Conservation (phyloP, 2,113 vertebrate genomes). For the Xenopus borealis region DNA sequence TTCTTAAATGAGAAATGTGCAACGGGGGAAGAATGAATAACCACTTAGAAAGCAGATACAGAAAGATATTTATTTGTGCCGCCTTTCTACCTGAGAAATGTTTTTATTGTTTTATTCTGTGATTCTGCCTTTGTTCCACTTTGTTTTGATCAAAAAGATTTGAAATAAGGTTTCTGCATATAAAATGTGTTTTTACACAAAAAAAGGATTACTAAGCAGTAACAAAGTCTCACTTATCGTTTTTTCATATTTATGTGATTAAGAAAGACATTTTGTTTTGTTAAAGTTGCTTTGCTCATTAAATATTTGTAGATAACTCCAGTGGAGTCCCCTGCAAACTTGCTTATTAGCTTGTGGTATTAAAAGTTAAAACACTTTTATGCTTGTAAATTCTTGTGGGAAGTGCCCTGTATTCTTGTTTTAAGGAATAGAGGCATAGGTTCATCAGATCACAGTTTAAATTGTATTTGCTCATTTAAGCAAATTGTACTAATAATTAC, state of each 20-base stretch:
- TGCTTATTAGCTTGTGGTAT: no score
- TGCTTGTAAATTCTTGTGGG: no score
- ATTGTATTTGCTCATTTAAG: no score
- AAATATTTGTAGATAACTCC: neutral
- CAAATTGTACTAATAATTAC: no score
- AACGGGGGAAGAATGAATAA: constrained; percentile 39
- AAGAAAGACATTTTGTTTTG: neutral
- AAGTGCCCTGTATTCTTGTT: no score
- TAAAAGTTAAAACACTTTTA: no score
- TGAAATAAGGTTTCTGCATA: constrained; percentile 8
- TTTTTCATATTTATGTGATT: neutral
- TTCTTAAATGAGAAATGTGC: constrained; percentile 39
- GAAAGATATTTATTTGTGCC: constrained; percentile 23
- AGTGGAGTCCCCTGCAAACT: neutral
- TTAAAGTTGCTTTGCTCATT: constrained; percentile 16
- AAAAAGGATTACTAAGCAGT: constrained; percentile 23
- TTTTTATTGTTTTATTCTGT: constrained; percentile 27
- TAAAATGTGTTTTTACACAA: constrained; percentile 20
- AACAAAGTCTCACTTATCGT: constrained; percentile 30
- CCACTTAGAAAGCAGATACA: constrained; percentile 21
- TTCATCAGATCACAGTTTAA: no score
- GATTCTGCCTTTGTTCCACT: constrained; percentile 37
- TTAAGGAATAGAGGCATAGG: no score
- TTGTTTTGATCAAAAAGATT: constrained; percentile 34
- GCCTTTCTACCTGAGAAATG: constrained; percentile 13